Evolutionary conservation across 1,140 invertebrate genomes (phyloP).

Genomic region (Drosophila trapezifrons): DNA sequence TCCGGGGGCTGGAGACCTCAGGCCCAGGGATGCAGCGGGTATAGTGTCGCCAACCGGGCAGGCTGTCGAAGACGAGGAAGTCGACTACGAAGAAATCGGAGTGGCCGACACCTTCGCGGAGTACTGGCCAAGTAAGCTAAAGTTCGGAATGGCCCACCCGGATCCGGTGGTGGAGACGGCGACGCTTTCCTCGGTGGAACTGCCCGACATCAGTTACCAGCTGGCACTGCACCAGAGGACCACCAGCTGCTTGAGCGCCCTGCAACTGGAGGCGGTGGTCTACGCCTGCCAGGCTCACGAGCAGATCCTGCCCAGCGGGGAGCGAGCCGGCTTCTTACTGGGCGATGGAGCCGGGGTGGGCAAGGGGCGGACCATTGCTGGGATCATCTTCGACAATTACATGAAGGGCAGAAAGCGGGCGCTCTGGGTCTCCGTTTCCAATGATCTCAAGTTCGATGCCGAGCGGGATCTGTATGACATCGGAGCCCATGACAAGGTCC

Average conservation of each 20-base stretch:
- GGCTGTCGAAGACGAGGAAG: constrained; percentile 89
- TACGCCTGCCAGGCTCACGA: constrained; percentile 99
- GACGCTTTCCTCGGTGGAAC: constrained; percentile 97
- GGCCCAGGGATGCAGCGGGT: not conserved
- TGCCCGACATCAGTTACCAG: constrained; percentile 96
- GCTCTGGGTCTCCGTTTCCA: constrained; percentile 99
- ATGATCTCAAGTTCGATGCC: constrained; percentile 99
- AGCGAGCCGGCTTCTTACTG: constrained; percentile 97
- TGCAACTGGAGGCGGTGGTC: constrained; percentile 98
- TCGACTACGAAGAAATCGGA: constrained; percentile 97
- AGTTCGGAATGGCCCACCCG: constrained; percentile 94
- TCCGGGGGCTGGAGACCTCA: not conserved
- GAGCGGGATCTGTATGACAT: constrained; percentile 98
- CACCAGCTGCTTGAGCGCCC: constrained; percentile 93
- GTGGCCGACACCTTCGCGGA: constrained; percentile 98
- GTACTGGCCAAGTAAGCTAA: constrained; percentile 97
- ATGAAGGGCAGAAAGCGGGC: constrained; percentile 95
- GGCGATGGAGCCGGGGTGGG: constrained; percentile 99
- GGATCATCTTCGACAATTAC: constrained; percentile 99
- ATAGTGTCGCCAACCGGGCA: not conserved
- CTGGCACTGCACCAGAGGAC: constrained; percentile 92
- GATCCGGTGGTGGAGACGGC: constrained; percentile 99
- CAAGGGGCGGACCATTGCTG: constrained; percentile 98
- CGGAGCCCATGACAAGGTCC: constrained; percentile 88
- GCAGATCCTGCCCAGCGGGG: constrained; percentile 93